phyloP scores from a whole-genome alignment of 2,888 invertebrate species.

The Oasisia sp. region DNA sequence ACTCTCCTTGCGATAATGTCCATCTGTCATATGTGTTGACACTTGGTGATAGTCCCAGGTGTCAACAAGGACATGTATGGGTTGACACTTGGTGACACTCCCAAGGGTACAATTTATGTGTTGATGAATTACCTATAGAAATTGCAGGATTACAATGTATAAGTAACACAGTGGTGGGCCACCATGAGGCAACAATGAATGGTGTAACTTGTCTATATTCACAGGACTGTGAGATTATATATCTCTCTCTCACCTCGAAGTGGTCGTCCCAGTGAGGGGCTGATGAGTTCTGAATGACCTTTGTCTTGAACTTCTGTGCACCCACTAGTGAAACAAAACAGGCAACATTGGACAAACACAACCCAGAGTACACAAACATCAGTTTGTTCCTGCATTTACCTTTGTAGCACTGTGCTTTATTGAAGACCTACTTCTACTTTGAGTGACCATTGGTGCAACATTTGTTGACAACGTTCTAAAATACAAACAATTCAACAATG shows the following conservation, averaged over 20 bases:
- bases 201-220: too few relatives aligned
- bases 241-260: conserved; percentile 93
- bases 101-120: too few relatives aligned
- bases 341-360: neutral
- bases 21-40: too few relatives aligned
- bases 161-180: neutral
- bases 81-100: too few relatives aligned
- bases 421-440: neutral
- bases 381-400: neutral
- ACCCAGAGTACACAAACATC: too few relatives aligned
- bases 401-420: neutral
- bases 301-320: conserved; percentile 91
- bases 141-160: too few relatives aligned
- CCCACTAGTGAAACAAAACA: conserved; percentile 76
- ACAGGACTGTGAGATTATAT: too few relatives aligned
- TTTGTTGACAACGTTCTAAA: neutral
- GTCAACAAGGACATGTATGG: too few relatives aligned
- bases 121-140: too few relatives aligned
- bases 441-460: neutral
- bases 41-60: too few relatives aligned
- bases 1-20: too few relatives aligned
- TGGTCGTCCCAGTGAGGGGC: conserved; percentile 97
- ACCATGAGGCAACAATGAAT: neutral
- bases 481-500: neutral
- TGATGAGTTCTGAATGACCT: conserved; percentile 91